Base-by-base conservation (phyloP, 2,113 vertebrate species). In the Hippocampus barbouri region DNA sequence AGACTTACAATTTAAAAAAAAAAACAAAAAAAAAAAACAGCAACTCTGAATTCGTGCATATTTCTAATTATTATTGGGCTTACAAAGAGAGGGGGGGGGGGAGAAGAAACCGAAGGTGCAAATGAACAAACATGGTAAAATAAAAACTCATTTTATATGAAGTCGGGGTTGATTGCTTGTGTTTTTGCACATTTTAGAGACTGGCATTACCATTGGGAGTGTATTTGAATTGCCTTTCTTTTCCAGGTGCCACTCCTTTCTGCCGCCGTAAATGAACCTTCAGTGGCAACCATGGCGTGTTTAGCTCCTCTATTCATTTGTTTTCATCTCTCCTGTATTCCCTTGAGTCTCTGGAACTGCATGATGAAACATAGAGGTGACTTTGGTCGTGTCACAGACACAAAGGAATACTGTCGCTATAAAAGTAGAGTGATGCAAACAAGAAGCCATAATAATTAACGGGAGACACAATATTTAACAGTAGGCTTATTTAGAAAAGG, bases 281-380 rank as follows among this genome's bases (percentile, higher is more conserved):
- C 34, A 7, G 71, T 74, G 73, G 77, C 57, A 78, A 49, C 64
- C n/a, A 25, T 41, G 47, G 9, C 15, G 43, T 73, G 77, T 72
- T 85, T 81, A 62, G 67, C 45, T 69, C 75, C 67, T 68, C 75
- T 71, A 27, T 40, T 75, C 72, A 81, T 78, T 82, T 83, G 78
- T 83, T 86, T 81, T 83, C 41, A 61, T 70, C 73, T 63, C 69
- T 77, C 69, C 77, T 75, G 63, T 75, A 68, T 69, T 73, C 79
- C 82, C 86, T 16, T 0, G 62, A 82, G 83, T 51, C 76, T 76
- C 54, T 70, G 77, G 77, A 74, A 74, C 68, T 74, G 75, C 70
- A 57, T 85, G 83, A 86, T 87, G 87, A 88, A 86, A 89, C 63
- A 59, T 34, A 41, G 75, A 84, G 81, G 78, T 85, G 64, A 63